A percentile compares a stretch with the other conserved stretches of the same genome.
Conservation (phyloP, 2,113 vertebrate species). For the Rattus rattus region DNA sequence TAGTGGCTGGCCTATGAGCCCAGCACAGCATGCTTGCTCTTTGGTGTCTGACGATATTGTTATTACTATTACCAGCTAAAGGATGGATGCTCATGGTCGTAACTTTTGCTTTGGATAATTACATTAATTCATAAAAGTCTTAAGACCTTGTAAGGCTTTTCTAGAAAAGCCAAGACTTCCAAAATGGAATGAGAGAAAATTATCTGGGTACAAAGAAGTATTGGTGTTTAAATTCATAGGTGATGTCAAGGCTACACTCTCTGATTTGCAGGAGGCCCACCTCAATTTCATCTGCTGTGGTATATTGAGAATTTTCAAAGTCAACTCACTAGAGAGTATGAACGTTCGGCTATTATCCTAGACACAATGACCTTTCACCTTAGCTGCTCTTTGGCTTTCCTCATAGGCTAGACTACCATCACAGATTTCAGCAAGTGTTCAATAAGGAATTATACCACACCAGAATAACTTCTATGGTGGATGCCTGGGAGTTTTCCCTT, state of each 20-base stretch:
- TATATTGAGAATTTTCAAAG: neutral
- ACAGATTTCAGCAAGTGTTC: neutral
- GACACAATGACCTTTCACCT: rapidly evolving
- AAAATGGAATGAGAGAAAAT: neutral
- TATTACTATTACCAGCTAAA: rapidly evolving
- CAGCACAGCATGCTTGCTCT: constrained; percentile 48
- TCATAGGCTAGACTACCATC: neutral
- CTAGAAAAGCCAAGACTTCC: neutral
- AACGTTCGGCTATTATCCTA: neutral
- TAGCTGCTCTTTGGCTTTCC: neutral
- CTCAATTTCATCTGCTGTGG: neutral
- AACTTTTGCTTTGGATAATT: constrained; percentile 22
- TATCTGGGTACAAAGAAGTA: neutral
- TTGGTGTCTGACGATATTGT: constrained; percentile 48
- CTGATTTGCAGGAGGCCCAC: neutral
- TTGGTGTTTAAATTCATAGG: neutral
- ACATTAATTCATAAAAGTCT: neutral
- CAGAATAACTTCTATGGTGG: neutral
- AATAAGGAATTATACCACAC: neutral
- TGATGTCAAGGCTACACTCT: neutral
- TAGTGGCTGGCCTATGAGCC: constrained; percentile 51
- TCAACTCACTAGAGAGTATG: neutral
- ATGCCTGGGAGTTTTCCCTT: neutral
- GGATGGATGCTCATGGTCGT: neutral
- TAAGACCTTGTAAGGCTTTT: neutral